Evolutionary conservation across 2,888 invertebrate genomes (phyloP).

Genomic region (Brachypterus glaber): DNA sequence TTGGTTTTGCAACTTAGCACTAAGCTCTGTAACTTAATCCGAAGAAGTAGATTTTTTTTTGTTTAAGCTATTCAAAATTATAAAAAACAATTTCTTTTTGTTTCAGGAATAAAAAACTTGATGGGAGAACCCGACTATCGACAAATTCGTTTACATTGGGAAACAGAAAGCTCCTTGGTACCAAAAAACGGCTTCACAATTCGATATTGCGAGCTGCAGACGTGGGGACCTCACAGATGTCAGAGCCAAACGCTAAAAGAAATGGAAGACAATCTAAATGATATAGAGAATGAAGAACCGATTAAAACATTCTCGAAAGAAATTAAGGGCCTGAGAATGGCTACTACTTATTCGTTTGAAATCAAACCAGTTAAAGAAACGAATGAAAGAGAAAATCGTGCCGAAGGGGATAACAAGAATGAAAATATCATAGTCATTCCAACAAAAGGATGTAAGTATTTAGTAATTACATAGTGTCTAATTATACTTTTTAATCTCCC

Average conservation of each 20-base stretch:
- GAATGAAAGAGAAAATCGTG: conserved; percentile 37
- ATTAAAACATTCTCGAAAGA: conserved; percentile 48
- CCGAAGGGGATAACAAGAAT: conserved; percentile 42
- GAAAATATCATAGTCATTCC: conserved; percentile 64
- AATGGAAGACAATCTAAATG: conserved; percentile 15
- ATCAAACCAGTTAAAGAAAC: conserved; percentile 52
- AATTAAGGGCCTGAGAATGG: conserved; percentile 66
- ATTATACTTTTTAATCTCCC: too few species aligned
- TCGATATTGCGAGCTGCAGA: conserved; percentile 69
- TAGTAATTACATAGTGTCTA: conserved; percentile 1
- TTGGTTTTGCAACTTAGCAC: too few species aligned
- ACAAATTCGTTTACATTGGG: conserved; percentile 55
- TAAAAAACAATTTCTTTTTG: too few species aligned
- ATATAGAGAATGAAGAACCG: conserved; percentile 28
- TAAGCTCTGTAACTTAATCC: too few species aligned
- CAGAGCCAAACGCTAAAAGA: conserved; percentile 43
- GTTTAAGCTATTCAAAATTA: too few species aligned
- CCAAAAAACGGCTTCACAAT: conserved; percentile 56
- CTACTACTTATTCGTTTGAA: conserved; percentile 73
- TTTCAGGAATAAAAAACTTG: conserved; percentile 50
- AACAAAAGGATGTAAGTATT: conserved; percentile 72
- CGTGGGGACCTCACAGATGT: conserved; percentile 70
- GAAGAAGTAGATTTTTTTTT: too few species aligned
- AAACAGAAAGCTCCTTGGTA: conserved; percentile 43
- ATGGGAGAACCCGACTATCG: conserved; percentile 59